Evolutionary conservation across 2,797 vertebrate genomes (phyloP).

Genomic region (Streptopelia turtur): DNA sequence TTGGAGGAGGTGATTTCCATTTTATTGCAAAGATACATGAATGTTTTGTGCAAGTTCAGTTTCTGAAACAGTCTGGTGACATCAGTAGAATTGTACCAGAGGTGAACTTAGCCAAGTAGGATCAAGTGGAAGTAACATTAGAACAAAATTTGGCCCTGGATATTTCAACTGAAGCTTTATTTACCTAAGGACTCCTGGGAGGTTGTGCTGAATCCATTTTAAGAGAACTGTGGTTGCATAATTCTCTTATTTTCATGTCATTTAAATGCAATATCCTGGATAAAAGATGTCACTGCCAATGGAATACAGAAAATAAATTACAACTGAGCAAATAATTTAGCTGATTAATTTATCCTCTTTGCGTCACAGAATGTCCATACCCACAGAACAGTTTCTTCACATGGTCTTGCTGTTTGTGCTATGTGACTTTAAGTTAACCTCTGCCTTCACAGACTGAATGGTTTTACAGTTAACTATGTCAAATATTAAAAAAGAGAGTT

Average conservation of each 20-base stretch:
- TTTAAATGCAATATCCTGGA: conserved; percentile 2
- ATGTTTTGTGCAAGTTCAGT: not conserved
- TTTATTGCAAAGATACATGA: not conserved
- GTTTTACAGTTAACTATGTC: not conserved
- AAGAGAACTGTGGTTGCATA: not conserved
- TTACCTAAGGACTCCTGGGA: not conserved
- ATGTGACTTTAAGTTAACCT: not conserved
- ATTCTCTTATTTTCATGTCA: not conserved
- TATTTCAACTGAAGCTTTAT: not conserved
- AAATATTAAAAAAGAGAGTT: not conserved
- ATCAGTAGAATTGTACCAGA: not conserved
- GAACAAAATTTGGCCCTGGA: not conserved
- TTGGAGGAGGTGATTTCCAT: not conserved
- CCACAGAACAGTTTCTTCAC: not conserved
- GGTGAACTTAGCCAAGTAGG: not conserved
- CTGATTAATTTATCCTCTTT: conserved; percentile 2
- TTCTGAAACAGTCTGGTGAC: not conserved
- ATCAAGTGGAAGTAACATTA: not conserved
- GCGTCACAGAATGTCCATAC: not conserved
- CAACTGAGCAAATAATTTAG: conserved; percentile 2
- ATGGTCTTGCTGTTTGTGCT: not conserved
- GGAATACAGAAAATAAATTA: not conserved
- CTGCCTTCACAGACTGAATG: not conserved
- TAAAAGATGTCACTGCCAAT: not conserved
- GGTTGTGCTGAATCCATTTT: not conserved